Conservation (phyloP, 92 coral and sea anemone species). For the Zoanthus solanderi region DNA sequence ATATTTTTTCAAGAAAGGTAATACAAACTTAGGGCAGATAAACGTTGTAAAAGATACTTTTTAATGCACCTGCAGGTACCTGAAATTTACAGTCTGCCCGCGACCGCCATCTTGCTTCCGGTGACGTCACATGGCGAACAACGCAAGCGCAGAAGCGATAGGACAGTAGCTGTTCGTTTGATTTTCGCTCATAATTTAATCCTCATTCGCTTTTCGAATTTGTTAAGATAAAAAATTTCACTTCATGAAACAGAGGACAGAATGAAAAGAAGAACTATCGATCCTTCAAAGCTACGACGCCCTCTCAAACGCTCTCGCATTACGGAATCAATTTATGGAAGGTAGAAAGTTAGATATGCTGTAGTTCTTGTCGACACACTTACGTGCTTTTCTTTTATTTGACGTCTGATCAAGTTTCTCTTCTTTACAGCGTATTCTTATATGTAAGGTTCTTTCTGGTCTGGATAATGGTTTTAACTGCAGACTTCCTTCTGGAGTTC, state of each 20-base stretch:
- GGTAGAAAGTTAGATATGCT: constrained; percentile 71
- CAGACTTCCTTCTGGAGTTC: constrained; percentile 99
- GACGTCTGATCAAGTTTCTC: constrained; percentile 55
- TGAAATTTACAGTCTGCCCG: constrained; percentile 13
- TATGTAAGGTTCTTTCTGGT: constrained; percentile 97
- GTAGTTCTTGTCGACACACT: constrained; percentile 15
- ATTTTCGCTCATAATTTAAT: constrained; percentile 37
- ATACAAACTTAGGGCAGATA: neutral
- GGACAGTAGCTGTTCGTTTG: constrained; percentile 53
- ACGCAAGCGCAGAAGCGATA: constrained; percentile 52
- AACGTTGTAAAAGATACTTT: neutral
- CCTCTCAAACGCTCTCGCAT: constrained; percentile 98
- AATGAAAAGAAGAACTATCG: constrained; percentile 97
- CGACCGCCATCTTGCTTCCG: constrained; percentile 49
- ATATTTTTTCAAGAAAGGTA: neutral
- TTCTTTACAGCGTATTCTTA: constrained; percentile 87
- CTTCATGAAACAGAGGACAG: constrained; percentile 69
- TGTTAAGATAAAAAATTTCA: constrained; percentile 23
- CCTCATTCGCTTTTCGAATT: constrained; percentile 32
- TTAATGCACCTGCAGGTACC: constrained; percentile 36
- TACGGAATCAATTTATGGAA: constrained; percentile 99
- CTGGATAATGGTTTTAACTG: constrained; percentile 97
- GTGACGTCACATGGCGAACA: constrained; percentile 47
- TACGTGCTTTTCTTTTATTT: constrained; percentile 44
- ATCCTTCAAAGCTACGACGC: constrained; percentile 97